These are phyloP conservation scores for Fratercula arctica DNA, from an alignment of 2,797 vertebrate species.

Conservation along the genomic window DNA sequence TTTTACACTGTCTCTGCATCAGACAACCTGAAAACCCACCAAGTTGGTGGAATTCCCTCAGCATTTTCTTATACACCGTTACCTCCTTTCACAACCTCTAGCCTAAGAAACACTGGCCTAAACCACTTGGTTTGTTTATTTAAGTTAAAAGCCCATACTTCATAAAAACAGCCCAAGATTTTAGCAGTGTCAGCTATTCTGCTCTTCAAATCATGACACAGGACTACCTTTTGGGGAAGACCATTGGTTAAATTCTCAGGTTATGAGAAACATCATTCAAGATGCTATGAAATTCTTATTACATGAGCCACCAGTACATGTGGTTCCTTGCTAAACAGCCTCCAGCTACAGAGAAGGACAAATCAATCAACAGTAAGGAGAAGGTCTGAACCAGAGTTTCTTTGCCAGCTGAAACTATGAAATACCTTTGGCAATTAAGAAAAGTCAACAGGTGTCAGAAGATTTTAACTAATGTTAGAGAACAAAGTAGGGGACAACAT, in stretches of 20 bases:
- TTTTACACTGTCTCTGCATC: background rate
- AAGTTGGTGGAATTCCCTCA: background rate
- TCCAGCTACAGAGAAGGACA: background rate
- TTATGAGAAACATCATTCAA: background rate
- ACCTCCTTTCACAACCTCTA: background rate
- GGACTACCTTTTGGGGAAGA: background rate
- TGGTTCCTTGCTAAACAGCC: background rate
- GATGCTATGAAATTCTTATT: background rate
- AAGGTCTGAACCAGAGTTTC: background rate
- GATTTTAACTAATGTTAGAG: background rate
- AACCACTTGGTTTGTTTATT: background rate
- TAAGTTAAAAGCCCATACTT: background rate
- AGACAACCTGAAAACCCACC: background rate
- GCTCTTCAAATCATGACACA: background rate
- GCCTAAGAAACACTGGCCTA: background rate
- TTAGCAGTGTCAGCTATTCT: background rate
- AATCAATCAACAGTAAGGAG: background rate
- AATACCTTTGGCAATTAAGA: background rate
- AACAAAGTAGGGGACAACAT: accelerated
- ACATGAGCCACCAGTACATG: background rate
- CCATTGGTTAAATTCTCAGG: background rate
- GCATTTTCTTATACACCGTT: background rate
- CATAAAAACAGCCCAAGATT: background rate
- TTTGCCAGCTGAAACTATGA: background rate
- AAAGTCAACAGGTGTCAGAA: background rate